phyloP scores from a whole-genome alignment of 2,797 vertebrate genomes.

The Mycteria americana region DNA sequence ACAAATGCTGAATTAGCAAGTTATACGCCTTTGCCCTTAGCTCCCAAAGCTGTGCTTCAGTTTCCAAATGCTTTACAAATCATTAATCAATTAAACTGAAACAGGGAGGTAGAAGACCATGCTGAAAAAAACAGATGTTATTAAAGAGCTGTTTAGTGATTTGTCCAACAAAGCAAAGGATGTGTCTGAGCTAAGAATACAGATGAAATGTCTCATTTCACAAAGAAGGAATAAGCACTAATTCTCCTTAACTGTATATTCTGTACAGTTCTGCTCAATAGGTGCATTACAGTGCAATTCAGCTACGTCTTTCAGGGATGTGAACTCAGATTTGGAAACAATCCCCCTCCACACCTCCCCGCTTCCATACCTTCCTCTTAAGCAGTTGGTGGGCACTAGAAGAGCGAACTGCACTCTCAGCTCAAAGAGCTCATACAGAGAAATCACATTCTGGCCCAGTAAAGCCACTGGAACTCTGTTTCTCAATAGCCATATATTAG shows the following conservation, averaged over 20 bases:
- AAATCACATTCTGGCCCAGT: not conserved
- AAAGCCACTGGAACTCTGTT: not conserved
- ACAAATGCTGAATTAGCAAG: not conserved
- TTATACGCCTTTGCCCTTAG: accelerated
- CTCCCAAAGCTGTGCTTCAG: not conserved
- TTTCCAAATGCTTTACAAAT: not conserved
- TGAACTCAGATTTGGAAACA: not conserved
- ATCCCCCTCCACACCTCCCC: not conserved
- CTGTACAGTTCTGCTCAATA: not conserved
- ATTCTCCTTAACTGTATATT: not conserved
- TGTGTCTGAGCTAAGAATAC: not conserved
- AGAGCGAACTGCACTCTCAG: not conserved
- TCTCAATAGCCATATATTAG: not conserved
- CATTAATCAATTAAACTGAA: not conserved
- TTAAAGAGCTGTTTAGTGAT: not conserved
- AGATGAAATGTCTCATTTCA: not conserved
- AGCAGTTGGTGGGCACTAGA: not conserved
- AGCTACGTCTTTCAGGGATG: not conserved
- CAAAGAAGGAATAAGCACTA: not conserved
- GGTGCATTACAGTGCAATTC: not conserved
- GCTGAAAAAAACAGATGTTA: not conserved
- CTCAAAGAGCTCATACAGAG: not conserved
- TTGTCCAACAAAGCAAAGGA: not conserved
- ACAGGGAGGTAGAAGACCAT: not conserved
- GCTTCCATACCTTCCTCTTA: not conserved